Evolutionary conservation across 1,140 invertebrate genomes (phyloP), one percentile per base, ranked within the genome.

Genomic region (Parapsyche elsis): DNA sequence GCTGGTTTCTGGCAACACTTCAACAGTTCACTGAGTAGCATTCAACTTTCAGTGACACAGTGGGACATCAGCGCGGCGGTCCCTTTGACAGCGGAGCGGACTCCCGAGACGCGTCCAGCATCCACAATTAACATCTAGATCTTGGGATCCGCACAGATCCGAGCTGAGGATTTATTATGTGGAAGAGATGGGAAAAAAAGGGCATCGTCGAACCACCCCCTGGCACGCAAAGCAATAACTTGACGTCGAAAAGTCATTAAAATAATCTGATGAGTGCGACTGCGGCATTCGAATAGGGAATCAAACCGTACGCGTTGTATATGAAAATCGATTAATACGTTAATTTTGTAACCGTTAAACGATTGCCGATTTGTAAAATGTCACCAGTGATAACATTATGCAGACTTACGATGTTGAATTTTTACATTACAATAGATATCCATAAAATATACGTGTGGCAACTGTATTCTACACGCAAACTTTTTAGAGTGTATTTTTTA

Each of bases 1-100:
- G 73, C 73, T 46, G 73, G 73, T 75, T 75, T 75, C 73, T 75
- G 73, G 73, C 53, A 75, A 75, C 49, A 59, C 73, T 75, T 75
- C 73, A 59, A 71, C 49, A 16, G 46, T 49, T 75, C 59, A 61
- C 49, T 44, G 19, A 38, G 71, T 16, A 74, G 71, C 71, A 49
- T 74, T 74, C 71, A 75, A 57, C 49, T 59, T 14, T 57, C 73
- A 10, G 73, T 75, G 73, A 75, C 73, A 75, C 73, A 75, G 73
- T 75, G 73, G 73, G 73, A 57, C 12, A 75, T 75, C 73, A 59
- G 26, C 23, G 44, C 46, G 53, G 73, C 73, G 73, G 73, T 59
- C 53, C 24, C 73, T 75, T 75, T 75, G 73, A 75, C 46, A 59
- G 46, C 38, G 16, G 16, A 49, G 23, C 44, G 16, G 38, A n/a